Evolutionary conservation across 2,797 vertebrate species (phyloP), one percentile per base, ranked within the genome.

Genomic region (Morus bassanus): DNA sequence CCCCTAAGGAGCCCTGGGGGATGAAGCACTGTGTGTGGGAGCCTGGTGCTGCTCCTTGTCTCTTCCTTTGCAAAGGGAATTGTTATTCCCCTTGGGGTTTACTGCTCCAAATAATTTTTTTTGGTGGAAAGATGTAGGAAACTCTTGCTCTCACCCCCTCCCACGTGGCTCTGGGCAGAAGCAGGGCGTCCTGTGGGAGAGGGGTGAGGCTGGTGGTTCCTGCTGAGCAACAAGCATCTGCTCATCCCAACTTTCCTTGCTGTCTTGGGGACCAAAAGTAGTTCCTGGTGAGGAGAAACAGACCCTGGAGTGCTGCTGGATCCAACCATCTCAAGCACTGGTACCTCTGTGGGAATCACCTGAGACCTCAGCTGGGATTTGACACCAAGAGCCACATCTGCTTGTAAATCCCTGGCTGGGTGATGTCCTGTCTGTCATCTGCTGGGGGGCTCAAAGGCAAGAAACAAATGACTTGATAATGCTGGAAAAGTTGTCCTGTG

Each of bases 201-300:
- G 30, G 45, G 11, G 1, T 70, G 79, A 51, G 59, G 59, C 16
- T 28, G 45, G 27, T 56, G 70, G 50, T 3, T 60, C 51, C 39
- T 25, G 37, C 73, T 37, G 64, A 14, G 64, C 73, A 21, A 5
- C 4, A 9, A 5, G 31, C 22, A 19, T 50, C 80, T 3, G 2
- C 51, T 53, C 46, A 45, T 19, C 81, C 53, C n/a, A 46, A 46
- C 10, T 23, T 59, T 10, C 53, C 45, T n/a, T 11, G 24, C 37
- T 43, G 13, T 30, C 15, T 16, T 13, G 63, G 48, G 41, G 16
- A 50, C 28, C 0, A 0, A 37, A 63, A 77, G 31, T 2, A 3
- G 10, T 17, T 54, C 35, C 56, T 18, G 23, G 23, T 31, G 33
- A 43, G 43, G 35, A 48, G 35, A 23, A 18, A 18, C n/a, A 54